Base-by-base conservation (phyloP, 92 coral and sea anemone species). In the Virgularia gustaviana region DNA sequence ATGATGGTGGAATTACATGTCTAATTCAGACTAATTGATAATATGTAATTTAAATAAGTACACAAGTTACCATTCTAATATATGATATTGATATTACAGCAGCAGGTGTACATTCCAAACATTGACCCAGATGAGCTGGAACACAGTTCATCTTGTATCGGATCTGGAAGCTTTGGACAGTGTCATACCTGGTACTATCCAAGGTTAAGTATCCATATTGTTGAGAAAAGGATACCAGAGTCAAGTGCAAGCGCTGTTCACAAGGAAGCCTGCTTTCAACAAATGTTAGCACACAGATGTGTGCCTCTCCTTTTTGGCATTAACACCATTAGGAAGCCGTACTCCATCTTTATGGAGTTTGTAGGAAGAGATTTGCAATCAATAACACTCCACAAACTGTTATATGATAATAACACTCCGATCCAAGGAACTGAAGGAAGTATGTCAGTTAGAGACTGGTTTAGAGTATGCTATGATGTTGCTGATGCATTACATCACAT, bases 401-500 rank as follows among this genome's bases (percentile, higher is more conserved):
- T 28, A 57, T 25, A 47, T 47, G 55, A 47, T 47, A 47, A 47
- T 15, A 47, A 47, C 22, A n/a, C n/a, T n/a, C n/a, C n/a, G n/a
- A n/a, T n/a, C n/a, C n/a, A n/a, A n/a, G n/a, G n/a, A n/a, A n/a
- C n/a, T n/a, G n/a, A n/a, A n/a, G n/a, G 64, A 24, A 11, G 31
- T 27, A 57, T 57, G 64, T 57, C 64, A 3, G 64, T 29, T 20
- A 28, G 31, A 57, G 33, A 32, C 64, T 72, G 85, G 79, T 24
- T 72, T 2, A 72, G 43, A 37, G 42, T 73, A 11, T 63, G 33
- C 39, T 70, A 71, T 32, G 73, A 79, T 79, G 66, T 79, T 38
- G 71, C 84, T 60, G 85, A 80, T 80, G 79, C 85, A 33, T 18
- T 72, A 15, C n/a, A 61, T 36, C 43, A 80, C 31, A 31, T 80